Evolutionary conservation across 2,797 vertebrate genomes (phyloP).

Genomic region (Prionace glauca): DNA sequence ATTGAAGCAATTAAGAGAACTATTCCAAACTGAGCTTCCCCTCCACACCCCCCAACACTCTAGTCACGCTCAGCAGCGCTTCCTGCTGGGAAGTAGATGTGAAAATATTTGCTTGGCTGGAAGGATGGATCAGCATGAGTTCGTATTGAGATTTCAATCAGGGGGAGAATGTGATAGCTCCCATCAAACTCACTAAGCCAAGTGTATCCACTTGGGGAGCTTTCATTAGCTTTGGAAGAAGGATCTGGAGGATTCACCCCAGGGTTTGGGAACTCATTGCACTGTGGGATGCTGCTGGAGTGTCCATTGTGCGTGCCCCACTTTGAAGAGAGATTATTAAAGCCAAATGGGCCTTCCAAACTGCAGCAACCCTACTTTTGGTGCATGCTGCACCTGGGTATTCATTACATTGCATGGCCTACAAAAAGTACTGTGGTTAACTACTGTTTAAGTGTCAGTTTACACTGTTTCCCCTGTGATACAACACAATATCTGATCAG

Average conservation of each 20-base stretch:
- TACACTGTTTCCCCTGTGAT: conserved; percentile 10
- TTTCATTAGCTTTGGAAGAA: conserved; percentile 56
- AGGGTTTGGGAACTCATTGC: conserved; percentile 42
- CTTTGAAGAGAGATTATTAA: conserved; percentile 43
- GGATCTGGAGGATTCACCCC: conserved; percentile 46
- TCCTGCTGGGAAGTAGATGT: conserved; percentile 48
- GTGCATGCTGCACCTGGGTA: neutral
- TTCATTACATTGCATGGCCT: neutral
- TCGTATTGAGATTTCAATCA: conserved; percentile 39
- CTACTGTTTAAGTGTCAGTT: conserved; percentile 32
- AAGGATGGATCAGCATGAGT: conserved; percentile 46
- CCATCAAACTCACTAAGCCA: neutral
- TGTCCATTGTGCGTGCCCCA: conserved; percentile 40
- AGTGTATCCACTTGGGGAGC: conserved; percentile 46
- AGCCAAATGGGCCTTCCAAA: conserved; percentile 30
- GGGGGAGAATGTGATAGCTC: neutral
- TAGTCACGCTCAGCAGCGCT: conserved; percentile 54
- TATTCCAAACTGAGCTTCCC: conserved; percentile 48
- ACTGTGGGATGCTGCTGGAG: conserved; percentile 41
- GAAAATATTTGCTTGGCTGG: conserved; percentile 61
- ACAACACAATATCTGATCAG: conserved; percentile 17
- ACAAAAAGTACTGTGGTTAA: neutral
- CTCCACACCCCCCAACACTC: neutral
- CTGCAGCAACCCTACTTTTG: neutral
- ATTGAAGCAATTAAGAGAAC: conserved; percentile 54